These are phyloP conservation scores for Micromussa lordhowensis DNA, from an alignment of 92 coral and sea anemone genomes.

Conservation along the genomic window DNA sequence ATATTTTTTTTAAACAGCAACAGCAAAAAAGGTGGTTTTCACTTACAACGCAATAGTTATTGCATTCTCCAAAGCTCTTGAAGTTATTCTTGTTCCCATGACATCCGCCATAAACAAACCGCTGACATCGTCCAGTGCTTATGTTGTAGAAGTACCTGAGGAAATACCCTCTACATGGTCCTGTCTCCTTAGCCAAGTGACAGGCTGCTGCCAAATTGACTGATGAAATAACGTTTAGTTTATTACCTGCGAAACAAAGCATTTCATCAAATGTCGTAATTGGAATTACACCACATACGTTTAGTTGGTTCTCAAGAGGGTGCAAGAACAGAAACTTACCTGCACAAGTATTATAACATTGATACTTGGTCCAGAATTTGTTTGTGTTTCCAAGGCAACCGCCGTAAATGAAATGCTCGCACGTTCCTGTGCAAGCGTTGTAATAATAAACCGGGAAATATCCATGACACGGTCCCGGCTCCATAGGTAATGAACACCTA, in stretches of 20 bases:
- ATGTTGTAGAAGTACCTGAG: not conserved
- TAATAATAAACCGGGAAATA: not conserved
- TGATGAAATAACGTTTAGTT: not conserved
- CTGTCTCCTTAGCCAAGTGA: not conserved
- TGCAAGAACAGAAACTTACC: not conserved
- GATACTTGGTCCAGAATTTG: conserved; percentile 7
- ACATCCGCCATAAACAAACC: not conserved
- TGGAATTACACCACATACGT: not conserved
- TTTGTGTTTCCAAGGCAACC: conserved; percentile 5
- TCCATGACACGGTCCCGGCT: not conserved
- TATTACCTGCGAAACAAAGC: not conserved
- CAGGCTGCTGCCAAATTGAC: not conserved
- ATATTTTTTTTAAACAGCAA: too few relatives aligned
- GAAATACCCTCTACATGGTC: not conserved
- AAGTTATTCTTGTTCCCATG: not conserved
- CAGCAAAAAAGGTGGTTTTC: not conserved
- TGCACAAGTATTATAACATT: not conserved
- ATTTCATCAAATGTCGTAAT: not conserved
- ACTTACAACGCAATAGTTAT: not conserved
- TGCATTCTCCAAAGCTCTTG: not conserved
- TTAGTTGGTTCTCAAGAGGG: not conserved
- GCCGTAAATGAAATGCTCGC: not conserved
- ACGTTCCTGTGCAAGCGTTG: not conserved
- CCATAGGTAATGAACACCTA: not conserved
- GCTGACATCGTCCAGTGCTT: not conserved